These are phyloP conservation scores for Thalassoma bifasciatum DNA, from an alignment of 2,113 vertebrate genomes.

Conservation along the genomic window DNA sequence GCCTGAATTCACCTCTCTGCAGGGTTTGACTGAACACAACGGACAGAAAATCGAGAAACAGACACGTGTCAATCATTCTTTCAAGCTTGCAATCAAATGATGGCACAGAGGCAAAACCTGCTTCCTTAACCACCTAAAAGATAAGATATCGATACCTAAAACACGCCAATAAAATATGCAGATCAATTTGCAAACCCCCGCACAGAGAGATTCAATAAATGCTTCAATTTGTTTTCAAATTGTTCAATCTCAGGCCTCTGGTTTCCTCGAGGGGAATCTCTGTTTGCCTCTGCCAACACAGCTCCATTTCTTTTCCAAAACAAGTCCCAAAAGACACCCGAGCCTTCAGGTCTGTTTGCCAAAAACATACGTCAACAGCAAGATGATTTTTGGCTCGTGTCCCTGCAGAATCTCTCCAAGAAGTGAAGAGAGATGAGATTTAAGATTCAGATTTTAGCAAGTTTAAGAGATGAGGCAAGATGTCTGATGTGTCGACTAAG, in stretches of 20 bases:
- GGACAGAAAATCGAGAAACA: neutral
- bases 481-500: too few species aligned
- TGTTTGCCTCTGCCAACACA: neutral
- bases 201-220: neutral
- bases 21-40: neutral
- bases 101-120: too few species aligned
- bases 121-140: too few species aligned
- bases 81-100: neutral
- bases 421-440: neutral
- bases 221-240: neutral
- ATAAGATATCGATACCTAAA: too few species aligned
- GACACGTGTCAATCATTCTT: neutral
- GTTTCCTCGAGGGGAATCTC: neutral
- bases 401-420: neutral
- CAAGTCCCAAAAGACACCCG: neutral
- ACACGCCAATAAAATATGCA: too few species aligned
- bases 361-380: conserved; percentile 1
- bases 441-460: neutral
- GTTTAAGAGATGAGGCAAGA: too few species aligned
- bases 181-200: neutral
- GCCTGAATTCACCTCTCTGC: conserved; percentile 8
- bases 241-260: neutral
- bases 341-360: conserved; percentile 15
- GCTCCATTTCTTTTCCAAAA: conserved; percentile 17
- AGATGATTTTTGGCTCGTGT: neutral